A percentile compares a stretch with the other conserved stretches of the same genome.
phyloP scores from a whole-genome alignment of 2,797 vertebrate genomes.

The Lepilemur septentrionalis region DNA sequence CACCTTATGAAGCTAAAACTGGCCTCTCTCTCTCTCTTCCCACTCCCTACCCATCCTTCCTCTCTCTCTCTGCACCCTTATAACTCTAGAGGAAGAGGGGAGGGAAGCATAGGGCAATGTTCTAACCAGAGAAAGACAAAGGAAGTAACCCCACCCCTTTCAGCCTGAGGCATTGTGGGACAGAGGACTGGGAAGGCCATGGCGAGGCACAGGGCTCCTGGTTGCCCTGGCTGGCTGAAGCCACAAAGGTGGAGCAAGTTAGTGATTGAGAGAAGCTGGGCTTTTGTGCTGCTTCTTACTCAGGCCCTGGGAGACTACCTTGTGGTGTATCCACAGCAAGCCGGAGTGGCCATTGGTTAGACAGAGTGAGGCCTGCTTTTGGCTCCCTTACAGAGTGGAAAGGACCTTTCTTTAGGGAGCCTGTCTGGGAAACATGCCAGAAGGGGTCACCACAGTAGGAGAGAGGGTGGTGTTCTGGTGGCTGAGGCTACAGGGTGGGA shows the following conservation, averaged over 20 bases:
- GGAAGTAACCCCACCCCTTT: neutral
- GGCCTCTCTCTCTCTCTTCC: neutral
- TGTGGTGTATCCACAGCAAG: neutral
- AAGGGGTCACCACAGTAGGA: neutral
- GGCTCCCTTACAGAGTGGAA: neutral
- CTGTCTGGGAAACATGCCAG: neutral
- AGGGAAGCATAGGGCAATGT: neutral
- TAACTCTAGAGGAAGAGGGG: neutral
- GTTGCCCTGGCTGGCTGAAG: neutral
- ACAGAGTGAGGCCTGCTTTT: neutral
- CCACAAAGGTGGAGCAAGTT: neutral
- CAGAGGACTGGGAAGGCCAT: neutral
- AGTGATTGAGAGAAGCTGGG: neutral
- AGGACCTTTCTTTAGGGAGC: neutral
- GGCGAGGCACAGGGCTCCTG: too few relatives aligned
- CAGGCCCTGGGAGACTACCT: neutral
- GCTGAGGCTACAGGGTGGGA: neutral
- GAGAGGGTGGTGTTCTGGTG: neutral
- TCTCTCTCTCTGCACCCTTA: neutral
- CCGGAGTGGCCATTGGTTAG: neutral
- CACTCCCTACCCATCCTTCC: rapidly evolving
- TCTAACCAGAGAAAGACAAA: neutral
- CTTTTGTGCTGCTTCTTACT: neutral
- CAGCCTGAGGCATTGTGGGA: neutral
- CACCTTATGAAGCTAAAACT: neutral